A percentile compares a stretch with the other conserved stretches of the same genome.
Evolutionary conservation across 2,888 invertebrate species (phyloP).

Genomic region (Synanthedon tipuliformis): DNA sequence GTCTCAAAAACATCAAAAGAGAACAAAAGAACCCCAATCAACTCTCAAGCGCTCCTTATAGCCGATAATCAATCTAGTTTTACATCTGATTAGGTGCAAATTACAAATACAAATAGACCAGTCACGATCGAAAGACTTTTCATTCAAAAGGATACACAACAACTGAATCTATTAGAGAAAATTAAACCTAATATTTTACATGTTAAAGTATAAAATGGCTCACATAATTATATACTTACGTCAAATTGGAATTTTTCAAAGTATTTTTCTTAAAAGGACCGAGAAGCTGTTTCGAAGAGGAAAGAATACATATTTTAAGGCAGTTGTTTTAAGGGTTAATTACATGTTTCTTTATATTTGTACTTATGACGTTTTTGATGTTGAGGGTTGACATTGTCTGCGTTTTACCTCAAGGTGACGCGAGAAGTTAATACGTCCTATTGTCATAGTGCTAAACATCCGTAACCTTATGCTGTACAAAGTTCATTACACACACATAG

Average conservation of each 20-base stretch:
- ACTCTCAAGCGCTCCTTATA: conserved; percentile 31
- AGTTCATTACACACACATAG: conserved; percentile 58
- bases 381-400: conserved; percentile 33
- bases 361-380: conserved; percentile 18
- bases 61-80: conserved; percentile 65
- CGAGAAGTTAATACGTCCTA: conserved; percentile 61
- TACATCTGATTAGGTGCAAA: conserved; percentile 67
- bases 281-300: conserved; percentile 14
- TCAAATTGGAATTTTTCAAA: conserved; percentile 9
- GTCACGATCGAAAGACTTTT: conserved; percentile 41
- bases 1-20: conserved; percentile 30
- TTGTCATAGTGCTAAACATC: conserved; percentile 63
- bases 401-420: conserved; percentile 64
- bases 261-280: conserved; percentile 20
- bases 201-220: no score
- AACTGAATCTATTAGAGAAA: no score
- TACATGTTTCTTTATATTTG: conserved; percentile 4
- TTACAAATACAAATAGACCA: conserved; percentile 61
- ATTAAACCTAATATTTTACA: neutral
- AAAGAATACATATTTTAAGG: conserved; percentile 25
- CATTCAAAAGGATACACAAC: no score
- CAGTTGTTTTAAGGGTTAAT: conserved; percentile 23
- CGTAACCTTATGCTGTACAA: conserved; percentile 63
- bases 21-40: conserved; percentile 43
- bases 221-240: neutral